Conservation (phyloP, 2,888 invertebrate species). For the Petrolisthes cinctipes region DNA sequence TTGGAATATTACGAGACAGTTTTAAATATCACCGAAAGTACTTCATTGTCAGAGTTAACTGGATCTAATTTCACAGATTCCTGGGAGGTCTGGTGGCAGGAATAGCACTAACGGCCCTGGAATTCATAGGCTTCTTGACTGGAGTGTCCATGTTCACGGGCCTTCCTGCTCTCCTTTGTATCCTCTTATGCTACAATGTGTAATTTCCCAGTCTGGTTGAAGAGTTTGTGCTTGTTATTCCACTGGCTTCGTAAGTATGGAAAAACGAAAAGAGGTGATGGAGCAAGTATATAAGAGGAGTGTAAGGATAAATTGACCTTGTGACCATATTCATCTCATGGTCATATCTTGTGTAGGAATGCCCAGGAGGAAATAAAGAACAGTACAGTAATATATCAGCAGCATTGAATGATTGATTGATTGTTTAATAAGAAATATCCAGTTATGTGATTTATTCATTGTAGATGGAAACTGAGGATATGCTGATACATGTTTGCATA, state of each 20-base stretch:
- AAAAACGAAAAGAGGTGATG: background rate
- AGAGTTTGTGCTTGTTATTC: background rate
- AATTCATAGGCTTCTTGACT: conserved; percentile 78
- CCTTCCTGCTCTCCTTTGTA: conserved; percentile 46
- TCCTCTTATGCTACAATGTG: conserved; percentile 27
- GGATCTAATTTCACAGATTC: conserved; percentile 68
- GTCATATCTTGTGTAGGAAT: too few relatives aligned
- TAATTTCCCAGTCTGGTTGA: too few relatives aligned
- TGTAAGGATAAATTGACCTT: background rate
- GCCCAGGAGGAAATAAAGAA: too few relatives aligned
- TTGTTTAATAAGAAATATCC: too few relatives aligned
- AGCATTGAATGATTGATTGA: too few relatives aligned
- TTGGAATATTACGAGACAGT: too few relatives aligned
- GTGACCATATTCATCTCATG: background rate
- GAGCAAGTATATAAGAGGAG: background rate
- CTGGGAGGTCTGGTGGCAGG: conserved; percentile 48
- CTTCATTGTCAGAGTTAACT: too few relatives aligned
- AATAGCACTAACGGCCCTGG: conserved; percentile 70
- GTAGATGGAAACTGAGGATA: too few relatives aligned
- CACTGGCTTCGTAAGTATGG: background rate
- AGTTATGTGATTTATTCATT: too few relatives aligned
- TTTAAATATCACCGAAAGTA: too few relatives aligned
- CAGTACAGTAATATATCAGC: too few relatives aligned
- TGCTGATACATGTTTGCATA: too few relatives aligned
- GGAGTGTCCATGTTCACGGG: conserved; percentile 81